Percentiles rank a stretch among this genome's conserved stretches.
These are phyloP conservation scores for Bicyclus anynana DNA, from an alignment of 1,140 invertebrate genomes.

Conservation along the genomic window DNA sequence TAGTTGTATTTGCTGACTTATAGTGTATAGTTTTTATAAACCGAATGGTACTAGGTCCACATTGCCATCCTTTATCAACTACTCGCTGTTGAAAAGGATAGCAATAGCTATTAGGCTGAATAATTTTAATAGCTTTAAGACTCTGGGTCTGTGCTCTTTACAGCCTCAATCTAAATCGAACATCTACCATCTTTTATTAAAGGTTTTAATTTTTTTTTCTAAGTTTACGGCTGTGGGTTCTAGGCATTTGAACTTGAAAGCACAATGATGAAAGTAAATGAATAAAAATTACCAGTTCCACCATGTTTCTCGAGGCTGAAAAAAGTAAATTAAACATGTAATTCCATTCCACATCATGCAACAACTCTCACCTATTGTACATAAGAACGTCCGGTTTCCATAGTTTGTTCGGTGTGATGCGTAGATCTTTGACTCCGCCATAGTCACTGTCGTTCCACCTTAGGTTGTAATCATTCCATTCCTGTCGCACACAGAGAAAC, in stretches of 20 bases:
- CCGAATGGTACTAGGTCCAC: too few species aligned
- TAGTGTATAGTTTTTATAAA: too few species aligned
- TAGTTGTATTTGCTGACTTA: too few species aligned
- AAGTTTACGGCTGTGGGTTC: too few species aligned
- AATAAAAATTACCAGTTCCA: background rate
- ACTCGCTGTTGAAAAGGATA: too few species aligned
- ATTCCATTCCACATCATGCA: slow-evolving; percentile 26
- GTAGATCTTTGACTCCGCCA: slow-evolving; percentile 93
- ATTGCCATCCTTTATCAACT: too few species aligned
- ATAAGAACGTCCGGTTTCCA: slow-evolving; percentile 99
- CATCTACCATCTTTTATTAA: too few species aligned
- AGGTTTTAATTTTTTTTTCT: too few species aligned
- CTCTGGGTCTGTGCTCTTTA: too few species aligned
- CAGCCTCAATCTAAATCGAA: too few species aligned
- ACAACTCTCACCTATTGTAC: slow-evolving; percentile 94
- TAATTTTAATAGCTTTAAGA: too few species aligned
- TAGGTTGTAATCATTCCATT: slow-evolving; percentile 98
- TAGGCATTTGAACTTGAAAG: background rate
- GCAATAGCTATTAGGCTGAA: too few species aligned
- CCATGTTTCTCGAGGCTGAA: background rate
- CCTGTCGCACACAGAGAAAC: slow-evolving; percentile 79
- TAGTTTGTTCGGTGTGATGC: slow-evolving; percentile 95
- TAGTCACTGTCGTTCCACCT: slow-evolving; percentile 97
- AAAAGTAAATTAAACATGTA: background rate
- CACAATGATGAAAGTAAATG: background rate